Conservation (phyloP, 2,797 vertebrate species). For the Petrocephalus schoutedeni region DNA sequence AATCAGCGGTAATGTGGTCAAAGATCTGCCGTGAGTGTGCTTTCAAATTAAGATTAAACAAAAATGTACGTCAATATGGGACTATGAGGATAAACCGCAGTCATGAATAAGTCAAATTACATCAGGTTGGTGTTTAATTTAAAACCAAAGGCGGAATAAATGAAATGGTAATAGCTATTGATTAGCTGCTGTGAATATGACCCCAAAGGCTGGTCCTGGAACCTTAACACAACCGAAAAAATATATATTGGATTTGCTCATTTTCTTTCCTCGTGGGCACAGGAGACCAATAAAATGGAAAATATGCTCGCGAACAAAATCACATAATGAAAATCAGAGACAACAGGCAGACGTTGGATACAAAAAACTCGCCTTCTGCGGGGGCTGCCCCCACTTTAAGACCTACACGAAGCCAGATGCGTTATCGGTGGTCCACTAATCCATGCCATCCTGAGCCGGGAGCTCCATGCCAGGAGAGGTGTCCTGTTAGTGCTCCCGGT, state of each 20-base stretch:
- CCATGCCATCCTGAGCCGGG: not conserved
- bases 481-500: not conserved
- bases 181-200: constrained; percentile 16
- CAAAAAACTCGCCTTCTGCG: not conserved
- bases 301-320: not conserved
- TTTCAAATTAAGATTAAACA: constrained; percentile 3
- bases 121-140: constrained; percentile 12
- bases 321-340: constrained; percentile 6
- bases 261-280: not conserved
- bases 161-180: constrained; percentile 21
- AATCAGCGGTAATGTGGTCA: not conserved
- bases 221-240: constrained; percentile 13
- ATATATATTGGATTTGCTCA: constrained; percentile 13
- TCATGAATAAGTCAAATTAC: constrained; percentile 9
- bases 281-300: not conserved
- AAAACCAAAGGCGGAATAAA: constrained; percentile 6
- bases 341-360: not conserved
- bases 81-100: not conserved
- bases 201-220: constrained; percentile 15
- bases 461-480: not conserved
- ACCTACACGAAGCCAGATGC: not conserved
- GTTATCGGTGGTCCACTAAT: not conserved
- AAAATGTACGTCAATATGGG: not conserved
- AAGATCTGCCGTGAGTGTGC: not conserved
- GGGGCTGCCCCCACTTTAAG: not conserved